phyloP scores from a whole-genome alignment of 2,888 invertebrate genomes.

The Melitaea athalia region DNA sequence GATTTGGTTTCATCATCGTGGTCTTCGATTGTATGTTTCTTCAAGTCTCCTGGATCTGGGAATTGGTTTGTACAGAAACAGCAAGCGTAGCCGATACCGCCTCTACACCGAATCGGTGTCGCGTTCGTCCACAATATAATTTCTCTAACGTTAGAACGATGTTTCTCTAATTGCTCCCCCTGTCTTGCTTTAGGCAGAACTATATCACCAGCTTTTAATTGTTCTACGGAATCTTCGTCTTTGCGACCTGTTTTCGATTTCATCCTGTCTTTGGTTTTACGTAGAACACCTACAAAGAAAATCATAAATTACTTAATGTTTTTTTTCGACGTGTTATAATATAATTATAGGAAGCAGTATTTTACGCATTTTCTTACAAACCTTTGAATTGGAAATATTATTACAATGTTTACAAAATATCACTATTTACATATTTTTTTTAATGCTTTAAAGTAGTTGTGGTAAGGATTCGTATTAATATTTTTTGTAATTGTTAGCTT shows the following conservation, averaged over 20 bases:
- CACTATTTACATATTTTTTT: not conserved
- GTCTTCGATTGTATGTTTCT: slow-evolving; percentile 48
- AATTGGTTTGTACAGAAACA: slow-evolving; percentile 53
- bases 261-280: slow-evolving; percentile 34
- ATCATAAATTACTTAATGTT: slow-evolving; percentile 39
- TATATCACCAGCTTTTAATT: slow-evolving; percentile 4
- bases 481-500: too few species aligned
- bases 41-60: slow-evolving; percentile 50
- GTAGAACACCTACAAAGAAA: slow-evolving; percentile 45
- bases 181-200: slow-evolving; percentile 34
- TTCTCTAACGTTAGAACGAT: slow-evolving; percentile 48
- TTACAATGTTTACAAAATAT: not conserved
- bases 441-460: not conserved
- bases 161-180: slow-evolving; percentile 45
- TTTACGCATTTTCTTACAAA: slow-evolving; percentile 7
- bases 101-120: slow-evolving; percentile 52
- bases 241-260: slow-evolving; percentile 17
- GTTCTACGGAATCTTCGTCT: slow-evolving; percentile 25
- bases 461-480: too few species aligned
- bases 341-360: not conserved
- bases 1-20: slow-evolving; percentile 45
- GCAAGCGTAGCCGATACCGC: slow-evolving; percentile 52
- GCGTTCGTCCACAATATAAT: slow-evolving; percentile 54
- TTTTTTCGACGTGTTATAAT: not conserved
- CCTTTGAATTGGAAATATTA: not conserved